phyloP scores from a whole-genome alignment of 53 echinoderm and acorn worm species.

The Henricia sp. region DNA sequence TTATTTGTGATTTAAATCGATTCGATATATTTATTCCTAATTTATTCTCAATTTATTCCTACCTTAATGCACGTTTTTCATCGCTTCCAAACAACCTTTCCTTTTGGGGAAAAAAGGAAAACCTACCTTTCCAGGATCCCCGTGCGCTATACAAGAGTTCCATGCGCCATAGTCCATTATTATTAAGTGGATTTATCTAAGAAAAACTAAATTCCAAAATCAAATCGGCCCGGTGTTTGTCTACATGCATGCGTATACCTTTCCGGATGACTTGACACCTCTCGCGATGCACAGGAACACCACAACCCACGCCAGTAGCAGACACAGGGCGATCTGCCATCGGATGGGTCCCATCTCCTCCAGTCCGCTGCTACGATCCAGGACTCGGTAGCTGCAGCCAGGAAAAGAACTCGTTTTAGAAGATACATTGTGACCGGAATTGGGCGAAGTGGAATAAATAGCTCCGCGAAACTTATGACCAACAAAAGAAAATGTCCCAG shows the following conservation, averaged over 20 bases:
- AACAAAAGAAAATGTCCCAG: too few species aligned
- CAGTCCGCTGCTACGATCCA: conserved; percentile 64
- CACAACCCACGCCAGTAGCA: conserved; percentile 71
- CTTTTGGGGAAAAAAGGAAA: neutral
- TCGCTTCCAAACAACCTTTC: too few species aligned
- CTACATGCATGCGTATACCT: too few species aligned
- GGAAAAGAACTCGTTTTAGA: neutral
- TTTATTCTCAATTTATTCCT: too few species aligned
- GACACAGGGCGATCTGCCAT: conserved; percentile 75
- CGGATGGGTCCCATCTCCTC: conserved; percentile 65
- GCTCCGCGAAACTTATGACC: too few species aligned
- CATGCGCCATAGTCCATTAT: too few species aligned
- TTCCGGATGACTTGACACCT: conserved; percentile 79
- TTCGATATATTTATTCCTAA: too few species aligned
- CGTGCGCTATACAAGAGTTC: too few species aligned
- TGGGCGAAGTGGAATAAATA: neutral
- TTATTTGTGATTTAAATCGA: neutral
- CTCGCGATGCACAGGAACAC: conserved; percentile 70
- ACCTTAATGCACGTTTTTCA: too few species aligned
- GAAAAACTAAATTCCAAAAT: neutral
- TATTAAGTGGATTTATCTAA: too few species aligned
- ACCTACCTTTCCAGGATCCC: too few species aligned
- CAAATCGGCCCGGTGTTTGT: too few species aligned
- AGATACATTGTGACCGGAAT: neutral
- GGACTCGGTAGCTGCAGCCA: conserved; percentile 50